Evolutionary conservation across 2,797 vertebrate genomes (phyloP), one percentile per base, ranked within the genome.

Genomic region (Poeciliopsis turneri): DNA sequence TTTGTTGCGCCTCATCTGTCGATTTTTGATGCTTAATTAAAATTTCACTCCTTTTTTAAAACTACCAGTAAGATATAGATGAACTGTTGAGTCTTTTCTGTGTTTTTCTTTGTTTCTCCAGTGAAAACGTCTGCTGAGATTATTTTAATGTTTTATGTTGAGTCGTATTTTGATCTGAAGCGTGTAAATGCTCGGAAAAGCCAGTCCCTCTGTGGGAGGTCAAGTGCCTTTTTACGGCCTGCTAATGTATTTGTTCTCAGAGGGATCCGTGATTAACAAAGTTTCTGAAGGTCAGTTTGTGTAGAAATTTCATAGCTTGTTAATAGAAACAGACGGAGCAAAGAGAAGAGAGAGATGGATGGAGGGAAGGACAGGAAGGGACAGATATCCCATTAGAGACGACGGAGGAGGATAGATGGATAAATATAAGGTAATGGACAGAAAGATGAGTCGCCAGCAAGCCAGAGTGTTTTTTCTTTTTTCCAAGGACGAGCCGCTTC

Each of bases 401-500:
- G 72, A 86, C 76, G 71, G 85, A 80, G 82, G 53, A 73, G 77
- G 70, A 82, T 72, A 78, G 36, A 80, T 72, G 64, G 82, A 84
- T 83, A 84, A 86, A 87, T 86, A 84, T 78, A 57, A 82, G 86
- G 78, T 76, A 68, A 81, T 53, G 25, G 68, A 71, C 69, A 77
- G 71, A 55, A 77, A 73, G 68, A 86, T 82, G 86, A 45, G 81
- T n/a, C 80, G 78, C 45, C 75, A 71, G 49, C 0, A 18, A 75
- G 72, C 30, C 78, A 85, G 85, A 59, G 57, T 59, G n/a, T 87
- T 79, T 78, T 78, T 69, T 23, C 0, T 11, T 11, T 10, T 13
- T 69, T 69, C 36, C 84, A 92, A 92, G 92, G 87, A 74, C 84
- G 74, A 41, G 0, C 25, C 20, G 74, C 39, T 74, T 84, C 77